Conservation (phyloP, 2,888 invertebrate species). For the Xanthia icteritia region DNA sequence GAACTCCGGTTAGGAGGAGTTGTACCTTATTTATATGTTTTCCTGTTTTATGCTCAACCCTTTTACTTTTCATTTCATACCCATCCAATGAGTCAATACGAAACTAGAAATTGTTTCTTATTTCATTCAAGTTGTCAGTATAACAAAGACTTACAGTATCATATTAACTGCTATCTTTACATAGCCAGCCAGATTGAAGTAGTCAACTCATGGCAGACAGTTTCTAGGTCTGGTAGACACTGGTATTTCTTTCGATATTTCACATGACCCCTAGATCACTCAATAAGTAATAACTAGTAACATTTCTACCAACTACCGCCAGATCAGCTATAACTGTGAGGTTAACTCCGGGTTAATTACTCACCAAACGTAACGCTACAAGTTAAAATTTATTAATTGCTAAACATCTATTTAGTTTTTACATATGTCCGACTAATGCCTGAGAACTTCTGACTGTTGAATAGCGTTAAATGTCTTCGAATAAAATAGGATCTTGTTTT, state of each 20-base stretch:
- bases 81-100: too few species aligned
- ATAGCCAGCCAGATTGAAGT: background rate
- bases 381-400: conserved; percentile 45
- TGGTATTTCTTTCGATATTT: background rate
- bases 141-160: background rate
- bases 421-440: conserved; percentile 5
- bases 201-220: background rate
- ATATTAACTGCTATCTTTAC: too few species aligned
- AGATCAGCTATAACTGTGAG: conserved; percentile 24
- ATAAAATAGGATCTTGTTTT: conserved; percentile 10
- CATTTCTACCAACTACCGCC: conserved; percentile 10
- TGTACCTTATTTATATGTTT: too few species aligned
- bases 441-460: conserved; percentile 33
- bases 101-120: background rate
- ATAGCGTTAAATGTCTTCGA: conserved; percentile 24
- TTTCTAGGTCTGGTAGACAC: background rate
- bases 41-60: too few species aligned
- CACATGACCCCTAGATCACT: conserved; percentile 10
- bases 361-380: conserved; percentile 24
- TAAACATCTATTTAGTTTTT: conserved; percentile 53
- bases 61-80: too few species aligned
- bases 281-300: conserved; percentile 4
- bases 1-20: background rate
- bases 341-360: conserved; percentile 61
- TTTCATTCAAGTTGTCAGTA: background rate